Base-by-base conservation (phyloP, 2,888 invertebrate genomes). In the Penaeus monodon region DNA sequence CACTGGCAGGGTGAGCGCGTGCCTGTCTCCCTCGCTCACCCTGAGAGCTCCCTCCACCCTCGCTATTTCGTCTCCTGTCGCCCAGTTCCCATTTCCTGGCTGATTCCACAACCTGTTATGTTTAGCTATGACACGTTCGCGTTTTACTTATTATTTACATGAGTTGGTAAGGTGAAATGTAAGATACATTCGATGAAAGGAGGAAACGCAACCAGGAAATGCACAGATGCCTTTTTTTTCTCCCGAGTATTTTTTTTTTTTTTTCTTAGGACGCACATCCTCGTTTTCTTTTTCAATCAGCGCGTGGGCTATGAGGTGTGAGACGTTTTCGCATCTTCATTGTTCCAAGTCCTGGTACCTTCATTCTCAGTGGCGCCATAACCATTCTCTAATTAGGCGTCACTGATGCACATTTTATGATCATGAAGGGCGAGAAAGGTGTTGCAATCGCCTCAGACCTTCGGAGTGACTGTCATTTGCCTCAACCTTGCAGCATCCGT, bases 21-120 rank as follows among this genome's bases (percentile, higher is more conserved):
- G 76, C 76, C 76, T 49, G 22, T 17, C 76, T 49, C 66, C 57
- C 76, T 44, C 74, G 33, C 38, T 74, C 44, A 14, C 44, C 24
- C 76, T 57, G 49, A 49, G 49, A 76, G 76, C 44, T 49, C 49
- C 44, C 76, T 44, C 76, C 76, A 76, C 27, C 76, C 24, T n/a
- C 27, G 22, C 76, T 76, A 76, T 76, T 76, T 33, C 49, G 57
- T 49, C 76, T 44, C 38, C 38, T 44, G 38, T 44, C 38, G 38
- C 38, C 7, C 7, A 2, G 38, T 44, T 44, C 38, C 38, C 38
- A 44, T 44, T 44, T 44, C 38, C 38, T 44, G 38, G 7, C 38
- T 44, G 38, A 44, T 44, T 44, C 38, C 38, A 44, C 38, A 44
- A 44, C 38, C 38, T 44, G 38, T 44, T 44, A 2, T 44, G 38